Evolutionary conservation across 1,140 invertebrate species (phyloP).

Genomic region (Drosophila hydei): DNA sequence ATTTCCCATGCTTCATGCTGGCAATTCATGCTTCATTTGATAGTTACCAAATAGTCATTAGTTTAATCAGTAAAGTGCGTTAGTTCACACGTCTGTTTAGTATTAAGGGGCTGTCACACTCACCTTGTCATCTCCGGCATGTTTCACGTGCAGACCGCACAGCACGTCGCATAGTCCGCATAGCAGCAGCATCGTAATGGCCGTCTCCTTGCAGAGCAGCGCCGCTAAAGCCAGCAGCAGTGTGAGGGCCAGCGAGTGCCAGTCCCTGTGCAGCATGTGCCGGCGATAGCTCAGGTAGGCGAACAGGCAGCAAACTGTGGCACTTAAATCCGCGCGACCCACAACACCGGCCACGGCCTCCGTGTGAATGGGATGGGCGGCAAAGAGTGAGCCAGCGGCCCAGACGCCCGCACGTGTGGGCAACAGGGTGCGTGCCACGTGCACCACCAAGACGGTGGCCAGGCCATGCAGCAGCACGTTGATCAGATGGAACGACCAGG

Average conservation of each 20-base stretch:
- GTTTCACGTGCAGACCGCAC: conserved; percentile 54
- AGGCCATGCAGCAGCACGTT: conserved; percentile 94
- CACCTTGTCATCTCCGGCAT: conserved; percentile 62
- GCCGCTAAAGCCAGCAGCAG: conserved; percentile 87
- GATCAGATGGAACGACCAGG: conserved; percentile 94
- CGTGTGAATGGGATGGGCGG: conserved; percentile 97
- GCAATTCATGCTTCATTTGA: no score
- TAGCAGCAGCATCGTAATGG: conserved; percentile 93
- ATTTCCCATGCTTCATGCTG: no score
- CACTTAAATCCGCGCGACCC: conserved; percentile 95
- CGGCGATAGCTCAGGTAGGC: conserved; percentile 92
- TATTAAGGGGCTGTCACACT: conserved; percentile 13
- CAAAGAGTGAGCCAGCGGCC: conserved; percentile 94
- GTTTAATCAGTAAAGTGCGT: no score
- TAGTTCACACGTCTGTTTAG: not conserved
- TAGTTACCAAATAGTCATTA: no score
- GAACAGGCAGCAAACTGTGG: conserved; percentile 95
- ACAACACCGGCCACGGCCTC: conserved; percentile 98
- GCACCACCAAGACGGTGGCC: conserved; percentile 91
- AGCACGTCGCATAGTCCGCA: conserved; percentile 91
- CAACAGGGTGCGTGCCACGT: conserved; percentile 87
- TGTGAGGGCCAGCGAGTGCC: conserved; percentile 85
- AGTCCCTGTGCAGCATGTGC: conserved; percentile 86
- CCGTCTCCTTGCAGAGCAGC: conserved; percentile 95
- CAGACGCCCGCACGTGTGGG: conserved; percentile 86